These are phyloP conservation scores for Tetrao urogallus DNA, from an alignment of 2,113 vertebrate species.

Conservation along the genomic window DNA sequence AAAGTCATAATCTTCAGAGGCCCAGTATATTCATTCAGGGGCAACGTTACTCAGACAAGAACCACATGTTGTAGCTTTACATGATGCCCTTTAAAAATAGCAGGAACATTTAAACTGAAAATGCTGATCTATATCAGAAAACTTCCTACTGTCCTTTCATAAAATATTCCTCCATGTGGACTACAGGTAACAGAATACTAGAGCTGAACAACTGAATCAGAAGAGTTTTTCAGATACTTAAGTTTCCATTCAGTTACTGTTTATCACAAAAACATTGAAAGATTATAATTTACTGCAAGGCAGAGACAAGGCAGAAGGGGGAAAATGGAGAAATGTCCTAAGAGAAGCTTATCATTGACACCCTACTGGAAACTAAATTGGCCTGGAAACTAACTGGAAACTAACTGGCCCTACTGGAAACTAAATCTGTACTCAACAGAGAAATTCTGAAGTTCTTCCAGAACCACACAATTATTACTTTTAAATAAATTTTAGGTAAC, in stretches of 20 bases:
- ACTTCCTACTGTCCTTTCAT: neutral
- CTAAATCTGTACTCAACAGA: neutral
- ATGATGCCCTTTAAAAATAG: slow-evolving; percentile 2
- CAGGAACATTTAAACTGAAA: neutral
- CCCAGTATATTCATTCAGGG: neutral
- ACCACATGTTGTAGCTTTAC: neutral
- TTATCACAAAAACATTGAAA: neutral
- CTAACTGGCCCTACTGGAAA: too few species aligned
- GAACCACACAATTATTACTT: neutral
- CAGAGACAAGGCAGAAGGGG: neutral
- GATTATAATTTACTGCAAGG: neutral
- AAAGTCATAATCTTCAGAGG: neutral
- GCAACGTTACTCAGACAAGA: neutral
- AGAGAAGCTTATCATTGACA: neutral
- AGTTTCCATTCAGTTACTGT: neutral
- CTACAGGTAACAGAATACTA: neutral
- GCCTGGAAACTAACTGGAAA: too few species aligned
- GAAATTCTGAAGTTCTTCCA: neutral
- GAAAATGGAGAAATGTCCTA: neutral
- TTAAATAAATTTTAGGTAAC: neutral
- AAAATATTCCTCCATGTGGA: fast-evolving
- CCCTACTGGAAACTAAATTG: neutral
- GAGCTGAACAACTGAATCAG: neutral
- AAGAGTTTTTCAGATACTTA: neutral
- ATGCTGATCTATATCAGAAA: neutral